phyloP scores from a whole-genome alignment of 2,888 invertebrate species.

The Lycia hirtaria region DNA sequence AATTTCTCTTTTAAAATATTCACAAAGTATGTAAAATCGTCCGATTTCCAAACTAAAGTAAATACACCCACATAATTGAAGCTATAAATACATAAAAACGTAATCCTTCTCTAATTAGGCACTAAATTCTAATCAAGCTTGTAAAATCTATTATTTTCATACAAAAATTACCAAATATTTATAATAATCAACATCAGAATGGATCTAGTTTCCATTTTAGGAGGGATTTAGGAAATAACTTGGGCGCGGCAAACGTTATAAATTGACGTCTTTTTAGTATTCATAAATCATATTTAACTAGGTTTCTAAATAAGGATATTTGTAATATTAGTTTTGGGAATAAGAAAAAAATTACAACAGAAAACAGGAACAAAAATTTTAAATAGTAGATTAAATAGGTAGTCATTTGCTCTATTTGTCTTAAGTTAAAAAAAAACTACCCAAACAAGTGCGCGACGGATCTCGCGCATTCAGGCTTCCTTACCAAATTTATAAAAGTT shows the following conservation, averaged over 20 bases:
- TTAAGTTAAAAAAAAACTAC: too few species aligned
- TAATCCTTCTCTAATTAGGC: constrained; percentile 20
- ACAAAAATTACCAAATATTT: constrained; percentile 19
- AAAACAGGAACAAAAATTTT: too few species aligned
- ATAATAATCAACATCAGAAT: constrained; percentile 15
- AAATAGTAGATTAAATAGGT: too few species aligned
- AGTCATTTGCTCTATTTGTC: too few species aligned
- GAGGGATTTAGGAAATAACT: constrained; percentile 11
- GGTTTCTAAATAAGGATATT: constrained; percentile 50
- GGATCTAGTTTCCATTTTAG: constrained; percentile 2
- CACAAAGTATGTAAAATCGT: background rate
- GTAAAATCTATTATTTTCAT: constrained; percentile 14
- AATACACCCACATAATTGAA: background rate
- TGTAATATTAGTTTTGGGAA: background rate
- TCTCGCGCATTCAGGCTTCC: too few species aligned
- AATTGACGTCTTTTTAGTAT: constrained; percentile 2
- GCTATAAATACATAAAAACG: constrained; percentile 15
- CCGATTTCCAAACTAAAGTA: background rate
- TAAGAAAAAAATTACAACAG: too few species aligned
- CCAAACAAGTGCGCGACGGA: too few species aligned
- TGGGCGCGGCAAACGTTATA: background rate
- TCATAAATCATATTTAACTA: constrained; percentile 52
- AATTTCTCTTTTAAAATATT: too few species aligned
- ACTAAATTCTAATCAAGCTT: constrained; percentile 13
- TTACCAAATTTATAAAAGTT: too few species aligned